A percentile compares a stretch with the other conserved stretches of the same genome.
These are phyloP conservation scores for Amphibalanus amphitrite DNA, from an alignment of 1,140 invertebrate species.

Conservation along the genomic window DNA sequence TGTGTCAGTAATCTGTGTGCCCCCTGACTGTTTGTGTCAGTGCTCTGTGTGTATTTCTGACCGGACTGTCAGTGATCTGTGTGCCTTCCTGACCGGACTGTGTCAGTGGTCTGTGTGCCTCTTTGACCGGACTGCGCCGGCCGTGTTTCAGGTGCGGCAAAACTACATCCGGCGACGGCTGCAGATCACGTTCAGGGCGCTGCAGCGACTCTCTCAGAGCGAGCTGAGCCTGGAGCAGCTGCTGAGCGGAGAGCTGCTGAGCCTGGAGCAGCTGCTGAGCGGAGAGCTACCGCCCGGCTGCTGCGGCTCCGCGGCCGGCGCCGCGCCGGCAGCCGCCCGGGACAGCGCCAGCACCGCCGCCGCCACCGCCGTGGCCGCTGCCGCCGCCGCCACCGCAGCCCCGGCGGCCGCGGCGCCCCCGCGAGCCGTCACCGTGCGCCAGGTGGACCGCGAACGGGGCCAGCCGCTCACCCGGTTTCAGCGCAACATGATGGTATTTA, in stretches of 20 bases:
- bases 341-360: slow-evolving; percentile 10
- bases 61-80: no score
- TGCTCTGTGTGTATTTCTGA: no score
- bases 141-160: slow-evolving; percentile 43
- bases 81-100: no score
- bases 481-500: slow-evolving; percentile 81
- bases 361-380: neutral
- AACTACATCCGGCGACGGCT: slow-evolving; percentile 52
- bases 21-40: no score
- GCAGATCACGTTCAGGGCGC: slow-evolving; percentile 57
- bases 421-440: slow-evolving; percentile 21
- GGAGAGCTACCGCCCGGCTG: neutral
- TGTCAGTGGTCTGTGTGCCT: no score
- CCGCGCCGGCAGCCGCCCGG: neutral
- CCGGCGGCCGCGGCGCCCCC: no score
- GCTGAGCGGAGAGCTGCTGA: slow-evolving; percentile 20
- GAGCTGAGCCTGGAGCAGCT: slow-evolving; percentile 52
- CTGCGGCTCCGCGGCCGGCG: neutral
- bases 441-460: slow-evolving; percentile 60
- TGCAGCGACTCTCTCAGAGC: slow-evolving; percentile 60
- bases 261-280: slow-evolving; percentile 34
- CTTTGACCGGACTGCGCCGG: no score
- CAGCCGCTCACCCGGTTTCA: slow-evolving; percentile 70
- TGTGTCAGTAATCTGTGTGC: no score
- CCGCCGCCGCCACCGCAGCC: neutral